Evolutionary conservation across 2,113 vertebrate species (phyloP).

Genomic region (Elachura formosa): DNA sequence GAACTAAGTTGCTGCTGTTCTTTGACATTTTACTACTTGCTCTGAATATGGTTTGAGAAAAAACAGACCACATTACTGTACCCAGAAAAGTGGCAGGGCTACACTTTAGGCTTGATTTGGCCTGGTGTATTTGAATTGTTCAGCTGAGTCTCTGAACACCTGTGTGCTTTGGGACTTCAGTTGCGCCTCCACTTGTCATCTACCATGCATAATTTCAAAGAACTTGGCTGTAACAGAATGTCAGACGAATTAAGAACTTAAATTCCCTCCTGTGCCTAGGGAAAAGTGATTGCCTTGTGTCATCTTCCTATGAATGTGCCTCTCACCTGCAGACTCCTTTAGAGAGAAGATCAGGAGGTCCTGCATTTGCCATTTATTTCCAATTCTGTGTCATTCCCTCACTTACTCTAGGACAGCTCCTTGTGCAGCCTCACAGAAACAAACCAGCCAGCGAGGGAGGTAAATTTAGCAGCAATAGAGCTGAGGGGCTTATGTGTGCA

Average conservation of each 20-base stretch:
- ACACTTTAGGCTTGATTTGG: not conserved
- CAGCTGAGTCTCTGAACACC: not conserved
- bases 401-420: not conserved
- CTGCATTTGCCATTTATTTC: not conserved
- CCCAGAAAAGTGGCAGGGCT: not conserved
- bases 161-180: not conserved
- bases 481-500: not conserved
- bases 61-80: not conserved
- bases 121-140: not conserved
- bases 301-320: accelerated
- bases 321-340: not conserved
- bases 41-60: not conserved
- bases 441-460: not conserved
- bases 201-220: not conserved
- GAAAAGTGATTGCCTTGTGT: not conserved
- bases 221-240: not conserved
- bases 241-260: not conserved
- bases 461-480: not conserved
- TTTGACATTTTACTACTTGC: not conserved
- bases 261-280: not conserved
- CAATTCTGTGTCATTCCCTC: not conserved
- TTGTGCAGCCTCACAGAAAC: not conserved
- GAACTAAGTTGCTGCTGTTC: not conserved
- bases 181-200: not conserved
- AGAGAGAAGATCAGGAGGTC: not conserved